phyloP scores from a whole-genome alignment of 1,140 invertebrate species.

The Drosophila takahashii region DNA sequence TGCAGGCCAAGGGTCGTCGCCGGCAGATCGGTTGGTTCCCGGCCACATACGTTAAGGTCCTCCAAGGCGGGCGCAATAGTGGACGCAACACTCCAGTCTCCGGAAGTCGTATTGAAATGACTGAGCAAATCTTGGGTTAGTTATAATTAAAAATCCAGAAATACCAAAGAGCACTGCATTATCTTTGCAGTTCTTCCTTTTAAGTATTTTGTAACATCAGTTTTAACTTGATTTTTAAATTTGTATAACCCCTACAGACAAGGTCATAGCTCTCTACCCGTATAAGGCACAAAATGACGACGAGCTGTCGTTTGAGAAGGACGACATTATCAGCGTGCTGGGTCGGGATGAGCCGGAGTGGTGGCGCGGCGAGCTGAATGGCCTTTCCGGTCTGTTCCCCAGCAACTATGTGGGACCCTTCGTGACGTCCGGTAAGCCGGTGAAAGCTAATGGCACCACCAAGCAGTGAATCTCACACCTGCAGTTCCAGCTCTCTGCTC shows the following conservation, averaged over 20 bases:
- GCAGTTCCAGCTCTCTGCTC: constrained; percentile 42
- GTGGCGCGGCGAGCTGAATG: constrained; percentile 97
- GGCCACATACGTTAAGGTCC: constrained; percentile 97
- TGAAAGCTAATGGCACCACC: constrained; percentile 63
- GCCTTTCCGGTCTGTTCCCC: constrained; percentile 94
- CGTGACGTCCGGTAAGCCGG: constrained; percentile 84
- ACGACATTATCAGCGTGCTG: constrained; percentile 96
- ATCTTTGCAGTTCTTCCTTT: too few relatives aligned
- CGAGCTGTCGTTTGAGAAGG: constrained; percentile 97
- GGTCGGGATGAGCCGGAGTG: constrained; percentile 96
- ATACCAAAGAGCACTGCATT: too few relatives aligned
- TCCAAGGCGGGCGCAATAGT: constrained; percentile 88
- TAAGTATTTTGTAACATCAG: too few relatives aligned
- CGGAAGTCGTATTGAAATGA: constrained; percentile 85
- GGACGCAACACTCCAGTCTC: constrained; percentile 90
- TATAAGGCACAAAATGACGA: constrained; percentile 97
- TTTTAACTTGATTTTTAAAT: neutral
- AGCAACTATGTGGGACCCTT: constrained; percentile 93
- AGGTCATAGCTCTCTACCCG: constrained; percentile 96
- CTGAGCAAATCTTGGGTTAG: constrained; percentile 85
- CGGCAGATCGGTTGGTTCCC: constrained; percentile 99
- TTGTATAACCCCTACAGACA: constrained; percentile 87
- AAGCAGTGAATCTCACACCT: constrained; percentile 68
- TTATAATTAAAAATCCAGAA: neutral
- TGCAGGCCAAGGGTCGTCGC: constrained; percentile 98